Evolutionary conservation across 2,113 vertebrate genomes (phyloP), one percentile per base, ranked within the genome.

Genomic region (Phasianus colchicus): DNA sequence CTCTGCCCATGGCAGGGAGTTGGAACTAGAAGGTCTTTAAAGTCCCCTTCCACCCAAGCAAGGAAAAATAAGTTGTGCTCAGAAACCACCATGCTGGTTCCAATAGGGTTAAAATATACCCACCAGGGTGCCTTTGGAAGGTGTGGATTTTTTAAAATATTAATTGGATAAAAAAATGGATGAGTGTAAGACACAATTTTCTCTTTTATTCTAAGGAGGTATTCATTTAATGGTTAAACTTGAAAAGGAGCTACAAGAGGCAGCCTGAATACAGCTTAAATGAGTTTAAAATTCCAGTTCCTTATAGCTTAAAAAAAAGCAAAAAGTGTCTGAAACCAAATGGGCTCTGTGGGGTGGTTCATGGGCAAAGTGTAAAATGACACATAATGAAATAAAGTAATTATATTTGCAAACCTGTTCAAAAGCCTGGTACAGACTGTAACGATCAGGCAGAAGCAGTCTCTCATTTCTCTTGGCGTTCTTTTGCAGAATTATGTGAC

Each of bases 401-500:
- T 96, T 96, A 92, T 96, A 93, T 93, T 96, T 95, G 83, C 81
- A 94, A 93, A 90, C 76, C 82, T 89, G 58, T 88, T 96, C 7
- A 4, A 86, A 93, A 94, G 42, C 47, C 90, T 93, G 82, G 92
- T 92, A 90, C 90, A 93, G 43, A 90, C 94, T 1, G 5, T 92
- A 95, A 95, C 9, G 3, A 96, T 72, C 81, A 48, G 89, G 70
- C 54, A 88, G 76, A 74, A 95, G 45, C 65, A 83, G 86, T 50
- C 76, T 88, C 67, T 71, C 57, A 77, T 92, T 93, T 95, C 88
- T 97, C 93, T 93, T 65, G 69, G 63, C 93, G 81, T 95, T 87
- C 69, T 88, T 88, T 79, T 94, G 63, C 82, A 96, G 87, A 96
- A 96, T 95, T 96, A 96, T 94, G 86, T 92, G 92, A 90, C 94